Base-by-base conservation (phyloP, 2,797 vertebrate species). In the Bovichtus variegatus region DNA sequence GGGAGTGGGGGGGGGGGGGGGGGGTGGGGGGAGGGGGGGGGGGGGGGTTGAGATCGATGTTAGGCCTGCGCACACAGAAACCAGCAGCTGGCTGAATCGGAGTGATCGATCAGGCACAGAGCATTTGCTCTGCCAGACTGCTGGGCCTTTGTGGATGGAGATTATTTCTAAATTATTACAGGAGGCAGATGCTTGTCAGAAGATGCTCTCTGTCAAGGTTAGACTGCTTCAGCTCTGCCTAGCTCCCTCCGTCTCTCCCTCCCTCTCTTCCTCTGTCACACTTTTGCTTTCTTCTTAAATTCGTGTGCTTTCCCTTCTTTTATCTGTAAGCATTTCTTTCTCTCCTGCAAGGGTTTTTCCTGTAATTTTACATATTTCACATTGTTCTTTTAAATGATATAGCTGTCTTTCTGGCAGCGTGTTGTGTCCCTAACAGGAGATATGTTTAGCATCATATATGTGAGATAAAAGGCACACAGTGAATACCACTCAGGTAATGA, bases 91-190 rank as follows among this genome's bases (percentile, higher is more conserved):
- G 89, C 83, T 90, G 84, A 88, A 92, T 92, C 86, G 54, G 84
- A 87, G 86, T 76, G 91, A 95, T 95, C 89, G 94, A 95, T 95
- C 93, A 92, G 93, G 74, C 92, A 75, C 80, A 80, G 89, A 90
- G 89, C 86, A 79, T 91, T 93, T 92, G 92, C 90, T 91, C 89
- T 76, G 89, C 86, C 93, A 94, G 91, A 92, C 94, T 91, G 91
- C 92, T 94, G 94, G 89, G 93, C 92, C 89, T 93, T 93, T 93
- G 94, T 93, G 91, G 89, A 91, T 84, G 81, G 87, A 95, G 94
- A 94, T 94, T 94, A 94, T 93, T 94, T 93, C 93, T 91, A 93
- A 95, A 95, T 94, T 94, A 96, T 95, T 95, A 95, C 91, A 93
- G 93, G 84, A 92, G 92, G 91, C 94, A 95, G 95, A 94, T 94